These are phyloP conservation scores for Anguilla marmorata DNA, from an alignment of 2,797 vertebrate genomes.

Conservation along the genomic window DNA sequence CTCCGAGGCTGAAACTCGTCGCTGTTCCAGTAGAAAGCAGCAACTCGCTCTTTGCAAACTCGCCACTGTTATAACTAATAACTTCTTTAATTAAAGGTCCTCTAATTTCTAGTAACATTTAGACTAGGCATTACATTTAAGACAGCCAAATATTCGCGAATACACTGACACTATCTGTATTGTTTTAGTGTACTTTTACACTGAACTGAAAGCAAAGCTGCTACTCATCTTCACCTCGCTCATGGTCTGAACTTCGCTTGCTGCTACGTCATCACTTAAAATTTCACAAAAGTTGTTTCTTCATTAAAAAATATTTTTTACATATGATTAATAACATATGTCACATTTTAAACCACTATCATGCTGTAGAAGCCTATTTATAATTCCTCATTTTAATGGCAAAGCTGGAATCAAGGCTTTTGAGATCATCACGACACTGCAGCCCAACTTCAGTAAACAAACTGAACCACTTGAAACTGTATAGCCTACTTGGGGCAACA, in stretches of 20 bases:
- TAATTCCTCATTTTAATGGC: background rate
- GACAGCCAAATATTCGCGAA: constrained; percentile 21
- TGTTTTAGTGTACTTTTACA: constrained; percentile 15
- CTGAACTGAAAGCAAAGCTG: constrained; percentile 18
- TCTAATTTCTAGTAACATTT: background rate
- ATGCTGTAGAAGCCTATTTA: background rate
- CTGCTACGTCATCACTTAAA: constrained; percentile 59
- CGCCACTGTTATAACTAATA: constrained; percentile 19
- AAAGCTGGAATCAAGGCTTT: background rate
- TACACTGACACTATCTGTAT: background rate
- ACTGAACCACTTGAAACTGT: background rate
- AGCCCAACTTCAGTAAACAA: constrained; percentile 12
- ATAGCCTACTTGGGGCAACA: background rate
- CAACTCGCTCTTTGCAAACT: constrained; percentile 47
- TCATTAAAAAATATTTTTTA: constrained; percentile 22
- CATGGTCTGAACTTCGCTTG: constrained; percentile 59
- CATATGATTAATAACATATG: background rate
- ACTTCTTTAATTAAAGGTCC: constrained; percentile 5
- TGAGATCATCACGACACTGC: background rate
- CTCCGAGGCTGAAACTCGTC: constrained; percentile 78
- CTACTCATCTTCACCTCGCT: constrained; percentile 32
- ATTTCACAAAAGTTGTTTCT: constrained; percentile 36
- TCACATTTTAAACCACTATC: background rate
- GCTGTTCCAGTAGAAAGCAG: constrained; percentile 67
- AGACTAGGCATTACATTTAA: background rate